Conservation (phyloP, 2,888 invertebrate genomes). For the Sylvicola fuscatus region DNA sequence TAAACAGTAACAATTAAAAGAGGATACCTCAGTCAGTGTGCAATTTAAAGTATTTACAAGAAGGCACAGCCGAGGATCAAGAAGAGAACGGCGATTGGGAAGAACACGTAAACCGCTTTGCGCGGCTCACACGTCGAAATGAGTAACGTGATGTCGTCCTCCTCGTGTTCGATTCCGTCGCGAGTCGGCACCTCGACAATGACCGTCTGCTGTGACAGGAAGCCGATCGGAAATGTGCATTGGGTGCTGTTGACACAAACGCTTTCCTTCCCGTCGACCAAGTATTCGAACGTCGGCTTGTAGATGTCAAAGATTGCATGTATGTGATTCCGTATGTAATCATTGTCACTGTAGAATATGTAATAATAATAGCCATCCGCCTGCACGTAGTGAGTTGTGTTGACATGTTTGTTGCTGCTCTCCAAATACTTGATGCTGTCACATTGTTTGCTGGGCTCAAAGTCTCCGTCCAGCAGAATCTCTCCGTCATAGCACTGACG, state of each 20-base stretch:
- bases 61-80: constrained; percentile 63
- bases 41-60: constrained; percentile 31
- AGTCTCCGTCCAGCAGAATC: constrained; percentile 49
- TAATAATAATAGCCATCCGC: constrained; percentile 74
- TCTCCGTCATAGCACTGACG: constrained; percentile 56
- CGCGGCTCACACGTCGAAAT: constrained; percentile 63
- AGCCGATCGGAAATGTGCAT: constrained; percentile 50
- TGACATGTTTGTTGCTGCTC: constrained; percentile 39
- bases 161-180: constrained; percentile 59
- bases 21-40: too few species aligned
- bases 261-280: constrained; percentile 40
- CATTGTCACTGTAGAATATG: constrained; percentile 75
- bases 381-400: constrained; percentile 46
- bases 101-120: constrained; percentile 56
- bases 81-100: constrained; percentile 55
- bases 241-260: constrained; percentile 56
- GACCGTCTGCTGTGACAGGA: constrained; percentile 57
- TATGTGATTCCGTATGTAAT: constrained; percentile 55
- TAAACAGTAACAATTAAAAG: too few species aligned
- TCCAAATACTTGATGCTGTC: constrained; percentile 47
- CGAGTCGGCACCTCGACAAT: constrained; percentile 68
- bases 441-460: constrained; percentile 46
- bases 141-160: constrained; percentile 47
- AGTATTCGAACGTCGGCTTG: constrained; percentile 63
- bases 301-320: constrained; percentile 69